Percentiles rank a stretch among this genome's conserved stretches.
Conservation (phyloP, 2,113 vertebrate genomes). For the Montifringilla adamsi region DNA sequence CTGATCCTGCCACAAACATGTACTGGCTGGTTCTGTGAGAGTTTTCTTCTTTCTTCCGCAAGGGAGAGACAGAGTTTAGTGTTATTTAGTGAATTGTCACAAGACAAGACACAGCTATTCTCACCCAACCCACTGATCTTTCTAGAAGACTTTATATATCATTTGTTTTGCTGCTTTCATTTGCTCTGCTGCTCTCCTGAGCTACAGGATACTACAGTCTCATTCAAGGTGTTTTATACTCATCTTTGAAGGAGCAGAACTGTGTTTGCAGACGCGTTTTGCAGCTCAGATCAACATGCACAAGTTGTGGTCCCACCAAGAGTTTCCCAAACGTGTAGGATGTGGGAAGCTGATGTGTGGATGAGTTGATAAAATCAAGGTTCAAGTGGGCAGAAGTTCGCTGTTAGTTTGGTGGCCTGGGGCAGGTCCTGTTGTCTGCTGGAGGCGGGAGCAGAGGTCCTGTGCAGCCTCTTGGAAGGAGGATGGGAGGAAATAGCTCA, state of each 20-base stretch:
- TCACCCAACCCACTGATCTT: conserved; percentile 42
- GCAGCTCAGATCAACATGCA: not conserved
- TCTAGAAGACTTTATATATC: not conserved
- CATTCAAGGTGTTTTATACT: not conserved
- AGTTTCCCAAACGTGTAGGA: not conserved
- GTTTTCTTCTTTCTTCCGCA: not conserved
- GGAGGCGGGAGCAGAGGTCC: not conserved
- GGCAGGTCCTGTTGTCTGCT: not conserved
- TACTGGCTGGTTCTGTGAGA: not conserved
- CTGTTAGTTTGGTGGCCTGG: not conserved
- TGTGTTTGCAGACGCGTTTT: not conserved
- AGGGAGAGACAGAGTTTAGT: not conserved
- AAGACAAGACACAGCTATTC: conserved; percentile 10
- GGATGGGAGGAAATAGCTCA: not conserved
- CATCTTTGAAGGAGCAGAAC: not conserved
- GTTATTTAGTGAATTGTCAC: not conserved
- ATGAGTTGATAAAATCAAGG: not conserved
- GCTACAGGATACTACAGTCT: not conserved
- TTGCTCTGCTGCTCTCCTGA: not conserved
- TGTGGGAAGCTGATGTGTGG: not conserved
- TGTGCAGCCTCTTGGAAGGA: not conserved
- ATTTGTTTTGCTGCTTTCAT: not conserved
- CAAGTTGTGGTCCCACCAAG: not conserved
- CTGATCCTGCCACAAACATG: not conserved
- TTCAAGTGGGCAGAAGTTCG: not conserved